phyloP scores from a whole-genome alignment of 37 sponge, comb jelly and placozoan genomes.

The Sycon ciliatum region DNA sequence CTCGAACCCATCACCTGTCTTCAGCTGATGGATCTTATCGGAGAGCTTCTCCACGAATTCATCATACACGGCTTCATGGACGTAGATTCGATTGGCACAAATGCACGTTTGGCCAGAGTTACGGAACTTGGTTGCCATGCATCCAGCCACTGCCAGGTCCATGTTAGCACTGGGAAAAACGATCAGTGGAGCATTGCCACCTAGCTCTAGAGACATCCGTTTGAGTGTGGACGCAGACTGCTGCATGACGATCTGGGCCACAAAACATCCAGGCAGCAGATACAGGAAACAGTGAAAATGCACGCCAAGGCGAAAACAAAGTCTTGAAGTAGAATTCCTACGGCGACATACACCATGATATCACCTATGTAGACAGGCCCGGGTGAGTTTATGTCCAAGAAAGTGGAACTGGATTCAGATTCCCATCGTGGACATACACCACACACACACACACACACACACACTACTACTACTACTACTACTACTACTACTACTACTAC shows the following conservation, averaged over 20 bases:
- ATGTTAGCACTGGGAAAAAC: constrained; percentile 90
- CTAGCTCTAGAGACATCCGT: constrained; percentile 76
- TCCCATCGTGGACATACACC: too few relatives aligned
- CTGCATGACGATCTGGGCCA: constrained; percentile 48
- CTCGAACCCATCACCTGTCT: constrained; percentile 57
- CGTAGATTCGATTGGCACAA: constrained; percentile 57
- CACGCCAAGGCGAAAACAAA: background rate
- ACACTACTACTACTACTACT: too few relatives aligned
- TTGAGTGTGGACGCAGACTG: constrained; percentile 61
- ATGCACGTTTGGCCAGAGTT: constrained; percentile 80
- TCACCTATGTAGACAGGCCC: too few relatives aligned
- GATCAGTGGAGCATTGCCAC: constrained; percentile 91
- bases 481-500: too few relatives aligned
- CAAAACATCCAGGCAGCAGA: background rate
- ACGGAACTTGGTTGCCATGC: constrained; percentile 69
- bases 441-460: too few relatives aligned
- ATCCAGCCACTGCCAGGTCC: constrained; percentile 51
- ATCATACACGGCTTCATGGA: constrained; percentile 65
- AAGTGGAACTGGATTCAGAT: too few relatives aligned
- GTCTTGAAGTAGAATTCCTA: background rate
- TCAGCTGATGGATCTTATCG: constrained; percentile 39
- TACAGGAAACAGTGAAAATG: background rate
- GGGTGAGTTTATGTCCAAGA: too few relatives aligned
- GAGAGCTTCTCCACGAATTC: constrained; percentile 54
- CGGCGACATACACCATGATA: too few relatives aligned